phyloP scores from a whole-genome alignment of 2,113 vertebrate genomes.

The Passer domesticus region DNA sequence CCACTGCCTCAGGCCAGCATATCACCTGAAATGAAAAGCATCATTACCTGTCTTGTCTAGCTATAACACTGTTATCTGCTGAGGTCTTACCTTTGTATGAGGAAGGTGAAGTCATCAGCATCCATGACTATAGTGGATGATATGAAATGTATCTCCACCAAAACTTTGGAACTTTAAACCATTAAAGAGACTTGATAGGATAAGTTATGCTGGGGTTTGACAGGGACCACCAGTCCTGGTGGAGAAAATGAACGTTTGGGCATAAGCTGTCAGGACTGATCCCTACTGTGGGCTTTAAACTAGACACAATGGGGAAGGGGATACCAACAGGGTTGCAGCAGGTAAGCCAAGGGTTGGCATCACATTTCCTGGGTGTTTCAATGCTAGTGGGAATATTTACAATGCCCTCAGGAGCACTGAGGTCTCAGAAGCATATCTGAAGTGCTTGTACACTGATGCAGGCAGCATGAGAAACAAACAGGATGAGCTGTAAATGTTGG shows the following conservation, averaged over 20 bases:
- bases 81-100: background rate
- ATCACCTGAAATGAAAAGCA: background rate
- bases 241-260: background rate
- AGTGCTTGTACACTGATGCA: background rate
- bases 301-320: accelerated
- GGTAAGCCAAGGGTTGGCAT: background rate
- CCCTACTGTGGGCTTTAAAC: background rate
- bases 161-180: background rate
- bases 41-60: background rate
- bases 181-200: background rate
- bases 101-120: background rate
- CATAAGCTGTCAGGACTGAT: background rate
- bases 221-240: too few relatives aligned
- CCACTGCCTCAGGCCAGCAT: background rate
- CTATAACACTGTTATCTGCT: background rate
- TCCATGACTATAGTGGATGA: background rate
- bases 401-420: background rate
- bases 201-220: background rate
- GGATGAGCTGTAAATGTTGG: background rate
- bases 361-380: background rate
- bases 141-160: background rate
- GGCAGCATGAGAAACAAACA: background rate
- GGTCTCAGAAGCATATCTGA: background rate
- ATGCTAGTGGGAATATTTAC: background rate
- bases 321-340: background rate